These are phyloP conservation scores for Gymnosoma rotundatum DNA, from an alignment of 2,888 invertebrate species.

Conservation along the genomic window DNA sequence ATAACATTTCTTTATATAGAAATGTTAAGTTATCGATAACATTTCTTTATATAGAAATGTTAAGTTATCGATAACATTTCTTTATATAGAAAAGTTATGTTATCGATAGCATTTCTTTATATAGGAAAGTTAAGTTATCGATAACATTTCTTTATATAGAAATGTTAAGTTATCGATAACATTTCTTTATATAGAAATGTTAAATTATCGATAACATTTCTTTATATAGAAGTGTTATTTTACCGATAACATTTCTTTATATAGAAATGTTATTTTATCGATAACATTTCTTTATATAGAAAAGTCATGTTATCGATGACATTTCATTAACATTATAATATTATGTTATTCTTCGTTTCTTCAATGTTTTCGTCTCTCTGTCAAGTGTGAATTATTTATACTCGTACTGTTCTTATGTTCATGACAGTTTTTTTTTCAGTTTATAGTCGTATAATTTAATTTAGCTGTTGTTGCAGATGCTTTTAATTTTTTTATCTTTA, in stretches of 20 bases:
- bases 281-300: neutral
- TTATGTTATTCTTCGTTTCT: no score
- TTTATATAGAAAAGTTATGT: neutral
- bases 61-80: slow-evolving; percentile 2
- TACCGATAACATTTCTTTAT: neutral
- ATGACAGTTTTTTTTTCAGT: slow-evolving; percentile 19
- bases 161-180: neutral
- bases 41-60: neutral
- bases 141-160: neutral
- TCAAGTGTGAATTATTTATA: no score
- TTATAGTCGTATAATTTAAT: slow-evolving; percentile 44
- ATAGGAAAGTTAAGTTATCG: neutral
- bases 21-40: neutral
- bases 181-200: neutral
- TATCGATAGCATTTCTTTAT: neutral
- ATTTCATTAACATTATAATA: no score
- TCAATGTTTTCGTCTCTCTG: no score
- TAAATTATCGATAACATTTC: neutral
- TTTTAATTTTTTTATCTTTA: neutral
- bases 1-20: neutral
- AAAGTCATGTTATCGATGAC: neutral
- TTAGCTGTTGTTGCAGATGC: slow-evolving; percentile 21
- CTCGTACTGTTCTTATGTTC: neutral
- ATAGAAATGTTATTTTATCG: neutral
- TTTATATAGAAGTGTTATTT: neutral